Evolutionary conservation across 2,888 invertebrate species (phyloP).

Genomic region (Xestia rhomboidea): DNA sequence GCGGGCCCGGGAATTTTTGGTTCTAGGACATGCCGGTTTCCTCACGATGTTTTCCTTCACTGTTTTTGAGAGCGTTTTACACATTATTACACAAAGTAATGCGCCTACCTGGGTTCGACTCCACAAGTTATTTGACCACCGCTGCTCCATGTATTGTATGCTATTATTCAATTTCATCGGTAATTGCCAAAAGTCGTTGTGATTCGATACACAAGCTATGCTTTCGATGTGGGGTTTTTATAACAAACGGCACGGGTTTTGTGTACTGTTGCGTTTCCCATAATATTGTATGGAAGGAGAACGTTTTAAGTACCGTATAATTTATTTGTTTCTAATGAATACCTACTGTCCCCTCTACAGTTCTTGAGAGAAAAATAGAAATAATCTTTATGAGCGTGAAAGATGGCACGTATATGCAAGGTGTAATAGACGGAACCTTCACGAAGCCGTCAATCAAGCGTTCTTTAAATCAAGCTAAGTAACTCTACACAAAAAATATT

Average conservation of each 20-base stretch:
- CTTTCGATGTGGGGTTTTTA: constrained; percentile 49
- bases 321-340: constrained; percentile 1
- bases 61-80: no score
- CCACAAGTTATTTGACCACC: no score
- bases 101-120: no score
- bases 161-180: constrained; percentile 24
- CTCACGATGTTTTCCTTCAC: no score
- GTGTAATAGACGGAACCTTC: no score
- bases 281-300: constrained; percentile 1
- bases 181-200: constrained; percentile 47
- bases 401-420: background rate
- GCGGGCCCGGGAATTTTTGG: no score
- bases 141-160: no score
- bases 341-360: background rate
- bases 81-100: no score
- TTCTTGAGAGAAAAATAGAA: background rate
- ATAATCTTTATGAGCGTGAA: background rate
- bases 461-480: no score
- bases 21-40: no score
- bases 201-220: constrained; percentile 37
- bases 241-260: constrained; percentile 39
- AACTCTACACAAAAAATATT: no score
- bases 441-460: no score
- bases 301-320: constrained; percentile 3
- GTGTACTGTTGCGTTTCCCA: constrained; percentile 35